Evolutionary conservation across 2,888 invertebrate genomes (phyloP).

Genomic region (Augiades crinisus): DNA sequence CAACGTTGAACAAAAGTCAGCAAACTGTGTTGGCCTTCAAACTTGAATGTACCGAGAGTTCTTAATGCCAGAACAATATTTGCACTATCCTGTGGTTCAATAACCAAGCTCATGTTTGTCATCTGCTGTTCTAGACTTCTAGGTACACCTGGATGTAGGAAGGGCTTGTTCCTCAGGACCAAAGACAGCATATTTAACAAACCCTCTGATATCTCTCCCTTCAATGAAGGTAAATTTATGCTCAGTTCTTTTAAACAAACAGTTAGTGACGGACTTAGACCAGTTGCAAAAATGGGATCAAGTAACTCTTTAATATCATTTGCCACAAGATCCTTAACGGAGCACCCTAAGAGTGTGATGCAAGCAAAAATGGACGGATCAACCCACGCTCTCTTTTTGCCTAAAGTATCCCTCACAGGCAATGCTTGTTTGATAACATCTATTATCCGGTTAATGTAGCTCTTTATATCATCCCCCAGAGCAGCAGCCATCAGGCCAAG

Average conservation of each 20-base stretch:
- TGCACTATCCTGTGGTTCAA: conserved; percentile 87
- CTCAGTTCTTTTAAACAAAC: conserved; percentile 95
- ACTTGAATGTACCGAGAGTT: conserved; percentile 94
- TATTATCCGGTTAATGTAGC: conserved; percentile 92
- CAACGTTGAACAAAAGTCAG: conserved; percentile 96
- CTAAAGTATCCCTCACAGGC: conserved; percentile 88
- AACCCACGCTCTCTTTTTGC: conserved; percentile 86
- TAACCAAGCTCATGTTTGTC: conserved; percentile 63
- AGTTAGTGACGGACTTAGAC: conserved; percentile 94
- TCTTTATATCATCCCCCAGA: conserved; percentile 89
- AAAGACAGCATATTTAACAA: conserved; percentile 94
- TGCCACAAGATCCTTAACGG: conserved; percentile 89
- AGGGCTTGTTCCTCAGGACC: conserved; percentile 93
- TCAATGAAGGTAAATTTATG: conserved; percentile 91
- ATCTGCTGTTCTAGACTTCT: conserved; percentile 80
- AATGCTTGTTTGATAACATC: conserved; percentile 88
- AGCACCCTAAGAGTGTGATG: conserved; percentile 94
- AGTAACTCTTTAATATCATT: conserved; percentile 91
- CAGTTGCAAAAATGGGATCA: conserved; percentile 95
- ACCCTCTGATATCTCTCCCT: conserved; percentile 95
- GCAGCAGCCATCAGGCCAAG: conserved; percentile 95
- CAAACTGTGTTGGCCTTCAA: conserved; percentile 93
- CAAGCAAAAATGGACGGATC: conserved; percentile 97
- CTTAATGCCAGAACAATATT: conserved; percentile 95
- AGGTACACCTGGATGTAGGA: conserved; percentile 90